Evolutionary conservation across 2,113 vertebrate species (phyloP).

Genomic region (Macquaria ambigua): DNA sequence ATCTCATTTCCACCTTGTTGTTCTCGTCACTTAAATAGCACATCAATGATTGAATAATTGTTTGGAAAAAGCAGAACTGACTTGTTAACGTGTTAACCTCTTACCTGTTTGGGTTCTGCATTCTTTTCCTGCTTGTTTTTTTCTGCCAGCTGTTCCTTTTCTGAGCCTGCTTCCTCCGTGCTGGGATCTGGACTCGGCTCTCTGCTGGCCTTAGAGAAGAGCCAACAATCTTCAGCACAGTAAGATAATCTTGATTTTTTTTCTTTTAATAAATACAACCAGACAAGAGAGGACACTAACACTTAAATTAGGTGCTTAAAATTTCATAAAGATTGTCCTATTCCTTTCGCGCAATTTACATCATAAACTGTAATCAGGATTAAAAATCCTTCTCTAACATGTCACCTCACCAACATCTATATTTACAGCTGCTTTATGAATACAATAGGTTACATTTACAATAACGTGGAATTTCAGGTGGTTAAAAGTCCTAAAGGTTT

Average conservation of each 20-base stretch:
- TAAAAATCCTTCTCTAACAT: too few relatives aligned
- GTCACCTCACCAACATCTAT: not conserved
- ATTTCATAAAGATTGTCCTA: not conserved
- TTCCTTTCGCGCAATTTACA: not conserved
- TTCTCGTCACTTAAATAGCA: not conserved
- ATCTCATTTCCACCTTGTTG: not conserved
- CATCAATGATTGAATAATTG: not conserved
- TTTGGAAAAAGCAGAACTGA: slow-evolving; percentile 14
- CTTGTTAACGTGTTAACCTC: not conserved
- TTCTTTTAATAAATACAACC: not conserved
- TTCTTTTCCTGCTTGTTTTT: slow-evolving; percentile 51
- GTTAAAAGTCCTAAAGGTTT: not conserved
- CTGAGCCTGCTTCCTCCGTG: not conserved
- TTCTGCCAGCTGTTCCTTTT: slow-evolving; percentile 48
- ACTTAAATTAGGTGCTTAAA: not conserved
- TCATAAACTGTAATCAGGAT: not conserved
- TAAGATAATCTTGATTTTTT: not conserved
- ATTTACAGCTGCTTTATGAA: not conserved
- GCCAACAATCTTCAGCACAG: slow-evolving; percentile 11
- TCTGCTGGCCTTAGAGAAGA: slow-evolving; percentile 41
- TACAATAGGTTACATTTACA: not conserved
- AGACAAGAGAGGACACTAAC: not conserved
- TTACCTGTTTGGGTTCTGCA: slow-evolving; percentile 65
- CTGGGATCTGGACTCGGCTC: slow-evolving; percentile 46
- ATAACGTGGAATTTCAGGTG: too few relatives aligned